A percentile compares a stretch with the other conserved stretches of the same genome.
Conservation (phyloP, 1,140 invertebrate species). For the Lordiphosa mommai region DNA sequence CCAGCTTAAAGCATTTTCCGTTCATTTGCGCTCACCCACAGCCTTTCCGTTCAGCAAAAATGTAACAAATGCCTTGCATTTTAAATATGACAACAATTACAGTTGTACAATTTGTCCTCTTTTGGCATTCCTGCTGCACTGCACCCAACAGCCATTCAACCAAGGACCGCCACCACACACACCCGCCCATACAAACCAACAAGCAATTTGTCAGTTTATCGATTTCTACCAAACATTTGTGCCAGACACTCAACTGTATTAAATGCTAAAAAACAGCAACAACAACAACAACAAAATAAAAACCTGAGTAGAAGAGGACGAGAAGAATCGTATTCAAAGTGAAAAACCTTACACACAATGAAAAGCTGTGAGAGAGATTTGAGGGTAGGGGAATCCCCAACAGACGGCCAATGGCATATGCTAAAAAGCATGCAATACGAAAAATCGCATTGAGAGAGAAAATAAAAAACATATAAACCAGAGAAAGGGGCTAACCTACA, state of each 20-base stretch:
- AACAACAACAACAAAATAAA: conserved; percentile 13
- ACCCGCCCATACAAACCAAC: conserved; percentile 45
- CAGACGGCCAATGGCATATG: conserved; percentile 72
- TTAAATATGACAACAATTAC: conserved; percentile 77
- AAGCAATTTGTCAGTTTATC: conserved; percentile 78
- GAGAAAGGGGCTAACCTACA: conserved; percentile 24
- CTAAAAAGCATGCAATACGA: conserved; percentile 75
- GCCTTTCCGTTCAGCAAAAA: conserved; percentile 21
- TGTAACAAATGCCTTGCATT: conserved; percentile 74
- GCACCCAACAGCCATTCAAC: conserved; percentile 36
- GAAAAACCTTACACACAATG: conserved; percentile 77
- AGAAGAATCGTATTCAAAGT: conserved; percentile 47
- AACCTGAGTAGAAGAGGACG: background rate
- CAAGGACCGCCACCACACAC: conserved; percentile 45
- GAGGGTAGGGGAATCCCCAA: conserved; percentile 9
- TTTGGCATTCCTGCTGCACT: conserved; percentile 58
- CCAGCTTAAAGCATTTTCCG: background rate
- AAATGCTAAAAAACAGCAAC: conserved; percentile 77
- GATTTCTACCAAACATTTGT: conserved; percentile 78
- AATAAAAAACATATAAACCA: conserved; percentile 34
- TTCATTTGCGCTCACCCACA: background rate
- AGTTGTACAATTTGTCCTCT: conserved; percentile 74
- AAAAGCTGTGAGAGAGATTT: conserved; percentile 62
- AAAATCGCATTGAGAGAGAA: conserved; percentile 49
- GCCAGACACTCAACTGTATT: conserved; percentile 78